Evolutionary conservation across 2,888 invertebrate species (phyloP), one percentile per base, ranked within the genome.

Genomic region (Desoria tigrina): DNA sequence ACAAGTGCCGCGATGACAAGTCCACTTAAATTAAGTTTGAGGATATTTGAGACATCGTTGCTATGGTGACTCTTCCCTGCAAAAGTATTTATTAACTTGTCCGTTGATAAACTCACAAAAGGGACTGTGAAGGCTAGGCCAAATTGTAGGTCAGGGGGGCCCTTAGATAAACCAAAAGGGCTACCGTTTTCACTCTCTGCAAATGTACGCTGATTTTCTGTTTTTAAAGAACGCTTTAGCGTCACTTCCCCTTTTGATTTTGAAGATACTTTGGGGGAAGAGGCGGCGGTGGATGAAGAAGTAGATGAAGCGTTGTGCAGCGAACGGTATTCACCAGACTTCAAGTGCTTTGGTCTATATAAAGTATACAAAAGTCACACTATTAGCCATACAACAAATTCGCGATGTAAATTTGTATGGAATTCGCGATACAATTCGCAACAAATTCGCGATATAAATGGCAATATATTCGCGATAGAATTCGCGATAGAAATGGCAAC

Each of bases 61-160:
- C 51, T 49, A 2, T 28, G 9, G 42, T 57, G 32, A 26, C 21
- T 24, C 21, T 66, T 65, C 18, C 71, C 69, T 18, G 60, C 37
- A 24, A 68, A 56, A 11, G 63, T 61, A 14, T 61, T 61, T 18
- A 74, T 42, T 3, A 74, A 63, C 37, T 69, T 66, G 14, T 74
- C 72, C 16, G 74, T 74, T 14, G 71, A 70, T 21, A 74, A 42
- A 2, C 69, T 69, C 16, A 74, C 66, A 49, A 74, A 74, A 6
- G 74, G 74, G 32, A 74, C 72, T 16, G 74, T 74, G 56, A 74
- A 73, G 2, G 73, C 70, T 2, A 74, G 61, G 0, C 74, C 74
- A 63, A 74, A 74, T 67, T 74, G 61, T 11, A 74, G 61, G 32
- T 74, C 74, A 16, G 74, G 74, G 7, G 74, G 70, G 2, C 68